Conservation (phyloP, 1,140 invertebrate genomes). For the Planococcus citri region DNA sequence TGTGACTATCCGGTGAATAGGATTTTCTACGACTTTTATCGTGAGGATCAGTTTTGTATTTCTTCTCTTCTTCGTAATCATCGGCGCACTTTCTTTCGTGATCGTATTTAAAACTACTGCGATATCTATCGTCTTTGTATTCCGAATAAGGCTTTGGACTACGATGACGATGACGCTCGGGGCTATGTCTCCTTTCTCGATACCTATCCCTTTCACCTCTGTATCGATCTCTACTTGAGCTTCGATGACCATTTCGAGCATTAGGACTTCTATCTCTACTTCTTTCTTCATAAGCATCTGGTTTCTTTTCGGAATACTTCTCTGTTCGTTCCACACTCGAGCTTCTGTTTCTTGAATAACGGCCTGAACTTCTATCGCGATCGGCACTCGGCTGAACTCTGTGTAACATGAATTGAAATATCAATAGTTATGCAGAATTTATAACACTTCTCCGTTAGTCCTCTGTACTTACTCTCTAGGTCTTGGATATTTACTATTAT, state of each 20-base stretch:
- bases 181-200: background rate
- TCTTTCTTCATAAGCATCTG: background rate
- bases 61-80: background rate
- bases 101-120: background rate
- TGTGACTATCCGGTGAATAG: constrained; percentile 6
- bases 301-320: background rate
- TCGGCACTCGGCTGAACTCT: background rate
- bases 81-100: background rate
- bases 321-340: background rate
- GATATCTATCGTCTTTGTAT: background rate
- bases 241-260: background rate
- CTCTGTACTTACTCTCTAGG: background rate
- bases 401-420: background rate
- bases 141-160: background rate
- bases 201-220: background rate
- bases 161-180: background rate
- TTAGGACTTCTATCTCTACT: background rate
- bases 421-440: background rate
- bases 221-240: background rate
- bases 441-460: background rate
- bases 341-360: background rate
- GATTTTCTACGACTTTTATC: background rate
- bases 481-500: background rate
- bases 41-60: background rate
- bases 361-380: background rate